Evolutionary conservation across 2,888 invertebrate species (phyloP).

Genomic region (Smittia aterrima): DNA sequence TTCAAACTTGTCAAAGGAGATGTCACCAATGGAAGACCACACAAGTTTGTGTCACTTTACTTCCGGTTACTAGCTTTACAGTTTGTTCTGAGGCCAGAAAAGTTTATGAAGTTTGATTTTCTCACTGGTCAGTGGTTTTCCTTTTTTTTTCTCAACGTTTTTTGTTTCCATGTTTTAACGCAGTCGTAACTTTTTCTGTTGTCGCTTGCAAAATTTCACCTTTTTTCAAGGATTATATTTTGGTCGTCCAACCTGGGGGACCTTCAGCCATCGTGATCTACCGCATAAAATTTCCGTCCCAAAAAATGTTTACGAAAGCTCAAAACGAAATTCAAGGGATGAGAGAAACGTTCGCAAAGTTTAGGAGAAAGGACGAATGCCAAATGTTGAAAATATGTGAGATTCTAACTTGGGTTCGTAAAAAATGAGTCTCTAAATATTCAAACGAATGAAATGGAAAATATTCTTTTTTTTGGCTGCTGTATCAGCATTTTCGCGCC

Average conservation of each 20-base stretch:
- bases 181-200: not conserved
- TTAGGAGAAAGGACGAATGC: not conserved
- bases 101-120: not conserved
- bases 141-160: not conserved
- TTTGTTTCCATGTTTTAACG: not conserved
- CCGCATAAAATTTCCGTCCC: not conserved
- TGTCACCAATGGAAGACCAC: too few relatives aligned
- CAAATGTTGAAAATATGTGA: not conserved
- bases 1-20: too few relatives aligned
- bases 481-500: not conserved
- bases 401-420: not conserved
- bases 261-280: not conserved
- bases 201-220: not conserved
- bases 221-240: not conserved
- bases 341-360: not conserved
- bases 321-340: not conserved
- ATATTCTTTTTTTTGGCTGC: not conserved
- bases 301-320: slow-evolving; percentile 22
- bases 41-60: too few relatives aligned
- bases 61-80: too few relatives aligned
- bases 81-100: too few relatives aligned
- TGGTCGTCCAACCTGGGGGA: not conserved
- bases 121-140: not conserved
- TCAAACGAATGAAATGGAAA: slow-evolving; percentile 37
- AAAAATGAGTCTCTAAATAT: slow-evolving; percentile 35